Evolutionary conservation across 2,113 vertebrate species (phyloP).

Genomic region (Willisornis vidua): DNA sequence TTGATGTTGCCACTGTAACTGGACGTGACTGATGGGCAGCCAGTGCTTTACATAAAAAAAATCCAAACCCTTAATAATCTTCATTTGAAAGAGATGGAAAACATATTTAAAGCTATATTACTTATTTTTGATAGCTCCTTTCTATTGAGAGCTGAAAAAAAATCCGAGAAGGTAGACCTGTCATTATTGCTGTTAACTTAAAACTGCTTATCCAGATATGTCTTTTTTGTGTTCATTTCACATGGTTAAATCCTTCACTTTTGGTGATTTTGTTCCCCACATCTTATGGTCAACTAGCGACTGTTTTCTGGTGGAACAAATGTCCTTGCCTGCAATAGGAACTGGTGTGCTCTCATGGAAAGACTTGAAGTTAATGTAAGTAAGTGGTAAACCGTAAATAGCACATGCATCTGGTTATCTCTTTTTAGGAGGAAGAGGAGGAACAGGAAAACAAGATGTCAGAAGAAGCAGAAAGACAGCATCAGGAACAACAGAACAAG

Average conservation of each 20-base stretch:
- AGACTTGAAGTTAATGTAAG: not conserved
- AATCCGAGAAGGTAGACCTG: not conserved
- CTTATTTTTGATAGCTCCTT: not conserved
- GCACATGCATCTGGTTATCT: not conserved
- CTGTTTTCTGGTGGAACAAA: not conserved
- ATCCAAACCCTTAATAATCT: not conserved
- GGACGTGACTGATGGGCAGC: not conserved
- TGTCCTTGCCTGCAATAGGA: not conserved
- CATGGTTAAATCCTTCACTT: not conserved
- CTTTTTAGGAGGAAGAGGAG: conserved; percentile 86
- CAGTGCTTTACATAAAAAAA: not conserved
- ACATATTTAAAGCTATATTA: not conserved
- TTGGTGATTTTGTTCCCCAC: not conserved
- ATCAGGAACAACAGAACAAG: conserved; percentile 76
- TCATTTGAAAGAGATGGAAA: not conserved
- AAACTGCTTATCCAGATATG: not conserved
- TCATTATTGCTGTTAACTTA: not conserved
- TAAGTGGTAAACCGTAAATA: not conserved
- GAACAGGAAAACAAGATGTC: conserved; percentile 88
- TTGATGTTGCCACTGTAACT: rapidly evolving
- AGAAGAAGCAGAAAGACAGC: conserved; percentile 86
- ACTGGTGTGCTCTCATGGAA: not conserved
- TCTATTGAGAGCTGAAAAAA: not conserved
- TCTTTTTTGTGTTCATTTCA: not conserved
- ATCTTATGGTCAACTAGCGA: not conserved